Evolutionary conservation across 2,113 vertebrate species (phyloP).

Genomic region (Mormoops blainvillei): DNA sequence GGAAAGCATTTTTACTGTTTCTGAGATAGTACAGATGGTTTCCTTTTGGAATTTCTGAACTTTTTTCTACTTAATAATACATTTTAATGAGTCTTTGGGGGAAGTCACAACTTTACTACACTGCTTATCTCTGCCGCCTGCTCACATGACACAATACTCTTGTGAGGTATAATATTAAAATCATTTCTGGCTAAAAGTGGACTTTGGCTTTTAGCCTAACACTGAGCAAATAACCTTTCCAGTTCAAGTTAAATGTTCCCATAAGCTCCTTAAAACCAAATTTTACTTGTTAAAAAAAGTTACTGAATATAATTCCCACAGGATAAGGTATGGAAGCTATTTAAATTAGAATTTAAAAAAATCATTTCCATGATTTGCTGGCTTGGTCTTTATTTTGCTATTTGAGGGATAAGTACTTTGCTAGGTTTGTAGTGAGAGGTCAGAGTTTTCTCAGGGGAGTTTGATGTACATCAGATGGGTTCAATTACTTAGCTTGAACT

Average conservation of each 20-base stretch:
- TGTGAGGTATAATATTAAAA: conserved; percentile 62
- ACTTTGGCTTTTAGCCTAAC: conserved; percentile 69
- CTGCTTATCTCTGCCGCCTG: conserved; percentile 55
- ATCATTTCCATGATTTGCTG: not conserved
- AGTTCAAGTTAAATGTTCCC: conserved; percentile 53
- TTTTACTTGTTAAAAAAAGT: conserved; percentile 61
- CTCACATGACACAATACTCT: conserved; percentile 65
- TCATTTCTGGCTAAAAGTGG: conserved; percentile 61
- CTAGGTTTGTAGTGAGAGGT: not conserved
- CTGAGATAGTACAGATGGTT: conserved; percentile 50
- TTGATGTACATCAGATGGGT: not conserved
- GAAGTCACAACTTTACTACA: conserved; percentile 45
- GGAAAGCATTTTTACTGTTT: conserved; percentile 56
- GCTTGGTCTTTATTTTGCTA: not conserved
- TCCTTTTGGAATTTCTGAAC: conserved; percentile 62
- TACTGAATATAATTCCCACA: conserved; percentile 42
- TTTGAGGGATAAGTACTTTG: not conserved
- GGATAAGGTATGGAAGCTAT: not conserved
- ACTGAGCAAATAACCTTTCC: conserved; percentile 59
- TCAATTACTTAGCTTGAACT: not conserved
- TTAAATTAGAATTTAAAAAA: conserved; percentile 26
- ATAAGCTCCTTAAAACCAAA: conserved; percentile 61
- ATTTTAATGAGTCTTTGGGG: conserved; percentile 67
- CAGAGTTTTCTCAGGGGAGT: not conserved
- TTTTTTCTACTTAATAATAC: conserved; percentile 58